phyloP scores from a whole-genome alignment of 2,888 invertebrate genomes.

The Phortica okadai region DNA sequence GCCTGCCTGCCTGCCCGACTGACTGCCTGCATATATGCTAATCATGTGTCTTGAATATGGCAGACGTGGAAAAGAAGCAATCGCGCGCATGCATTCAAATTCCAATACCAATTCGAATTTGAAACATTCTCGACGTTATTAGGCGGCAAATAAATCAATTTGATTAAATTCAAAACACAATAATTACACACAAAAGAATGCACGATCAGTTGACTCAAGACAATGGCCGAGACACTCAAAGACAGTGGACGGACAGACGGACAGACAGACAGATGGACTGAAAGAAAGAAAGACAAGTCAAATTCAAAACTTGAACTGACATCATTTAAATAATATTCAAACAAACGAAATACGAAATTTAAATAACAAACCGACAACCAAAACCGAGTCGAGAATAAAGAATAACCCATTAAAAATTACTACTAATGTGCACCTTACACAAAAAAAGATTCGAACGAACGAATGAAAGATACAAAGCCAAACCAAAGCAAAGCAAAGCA shows the following conservation, averaged over 20 bases:
- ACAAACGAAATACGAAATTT: constrained; percentile 51
- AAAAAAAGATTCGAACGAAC: constrained; percentile 42
- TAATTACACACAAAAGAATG: constrained; percentile 51
- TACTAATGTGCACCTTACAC: constrained; percentile 74
- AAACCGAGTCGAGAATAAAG: constrained; percentile 60
- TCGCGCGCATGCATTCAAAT: constrained; percentile 49
- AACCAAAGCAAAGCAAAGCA: constrained; percentile 29
- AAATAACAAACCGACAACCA: constrained; percentile 65
- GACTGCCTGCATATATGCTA: constrained; percentile 16
- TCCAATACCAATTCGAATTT: not conserved
- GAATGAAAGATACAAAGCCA: constrained; percentile 23
- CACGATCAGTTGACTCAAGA: not conserved
- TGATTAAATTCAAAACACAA: constrained; percentile 69
- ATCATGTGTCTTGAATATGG: constrained; percentile 2
- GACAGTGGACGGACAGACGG: constrained; percentile 10
- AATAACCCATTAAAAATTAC: constrained; percentile 74
- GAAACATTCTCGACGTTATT: constrained; percentile 65
- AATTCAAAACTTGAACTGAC: constrained; percentile 32
- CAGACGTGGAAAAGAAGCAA: not conserved
- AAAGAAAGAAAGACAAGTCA: constrained; percentile 43
- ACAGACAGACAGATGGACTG: constrained; percentile 25
- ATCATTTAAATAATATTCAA: constrained; percentile 29
- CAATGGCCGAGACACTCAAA: not conserved
- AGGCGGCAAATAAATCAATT: constrained; percentile 70
- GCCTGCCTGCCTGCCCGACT: not conserved